Evolutionary conservation across 1,140 invertebrate genomes (phyloP), one percentile per base, ranked within the genome.

Genomic region (Nephila pilipes): DNA sequence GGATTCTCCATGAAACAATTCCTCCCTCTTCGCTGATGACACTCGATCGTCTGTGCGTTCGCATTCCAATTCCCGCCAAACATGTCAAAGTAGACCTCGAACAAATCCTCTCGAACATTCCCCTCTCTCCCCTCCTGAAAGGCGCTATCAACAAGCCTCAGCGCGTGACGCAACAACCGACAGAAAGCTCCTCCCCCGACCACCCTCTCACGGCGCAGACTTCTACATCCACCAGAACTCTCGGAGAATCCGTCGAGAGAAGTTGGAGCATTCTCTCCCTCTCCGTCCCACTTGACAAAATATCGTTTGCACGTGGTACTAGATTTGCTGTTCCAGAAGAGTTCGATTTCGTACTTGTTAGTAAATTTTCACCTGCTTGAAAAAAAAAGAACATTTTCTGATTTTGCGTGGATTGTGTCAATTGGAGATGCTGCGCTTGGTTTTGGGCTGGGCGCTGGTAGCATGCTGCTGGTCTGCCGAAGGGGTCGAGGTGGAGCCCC

Each of bases 401-500:
- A 16, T 5, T 6, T 25, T 46, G 38, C 69, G 14, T 16, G 18
- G 18, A 75, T 14, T 75, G 29, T 25, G 25, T 32, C 29, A 29
- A 36, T 4, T 4, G 12, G 14, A 36, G 29, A 75, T 55, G 80
- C 38, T n/a, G 46, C 80, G 36, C 20, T 20, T 55, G 46, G 46
- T 46, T 20, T 55, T 55, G 38, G 80, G 38, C 16, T 75, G 69
- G 69, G 29, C 69, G 69, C 29, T 75, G 32, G 32, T 75, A 3
- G 69, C 22, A 36, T 60, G 25, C 57, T 58, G 25, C 29, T 20
- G 83, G 57, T 14, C 16, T 14, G 57, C 25, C 25, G 32, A 32
- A 20, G 38, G 22, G 38, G 46, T 32, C 38, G 90, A 93, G 25
- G 22, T 32, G n/a, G 91, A 93, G n/a, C 85, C 91, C 29, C n/a